Evolutionary conservation across 1,140 invertebrate genomes (phyloP).

Genomic region (Euborellia annulipes): DNA sequence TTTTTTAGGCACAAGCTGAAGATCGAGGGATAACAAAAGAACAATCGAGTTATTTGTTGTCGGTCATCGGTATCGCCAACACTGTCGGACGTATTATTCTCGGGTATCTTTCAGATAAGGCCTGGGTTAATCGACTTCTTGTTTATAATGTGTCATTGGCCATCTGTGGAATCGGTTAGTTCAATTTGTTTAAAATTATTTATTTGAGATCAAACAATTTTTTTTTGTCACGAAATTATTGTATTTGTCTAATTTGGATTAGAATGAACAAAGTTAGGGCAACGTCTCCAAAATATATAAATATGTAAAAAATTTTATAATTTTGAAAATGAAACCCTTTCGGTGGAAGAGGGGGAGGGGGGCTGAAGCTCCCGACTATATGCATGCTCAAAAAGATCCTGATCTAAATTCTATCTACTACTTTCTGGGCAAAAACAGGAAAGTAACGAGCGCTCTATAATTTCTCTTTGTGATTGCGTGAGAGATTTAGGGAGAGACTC

Average conservation of each 20-base stretch:
- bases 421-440: too few relatives aligned
- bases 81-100: slow-evolving; percentile 73
- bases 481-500: too few relatives aligned
- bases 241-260: slow-evolving; percentile 7
- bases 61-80: slow-evolving; percentile 71
- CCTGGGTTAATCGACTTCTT: slow-evolving; percentile 70
- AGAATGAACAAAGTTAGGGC: slow-evolving; percentile 22
- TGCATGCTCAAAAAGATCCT: too few relatives aligned
- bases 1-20: slow-evolving; percentile 39
- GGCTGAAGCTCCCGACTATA: too few relatives aligned
- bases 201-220: slow-evolving; percentile 9
- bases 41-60: slow-evolving; percentile 46
- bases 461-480: too few relatives aligned
- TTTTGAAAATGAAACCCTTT: too few relatives aligned
- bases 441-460: too few relatives aligned
- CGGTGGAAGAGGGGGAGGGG: too few relatives aligned
- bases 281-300: slow-evolving; percentile 23
- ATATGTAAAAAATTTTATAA: too few relatives aligned
- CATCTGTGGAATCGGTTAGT: slow-evolving; percentile 64
- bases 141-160: slow-evolving; percentile 80
- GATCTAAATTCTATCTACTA: too few relatives aligned
- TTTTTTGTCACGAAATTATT: background rate
- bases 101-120: slow-evolving; percentile 72
- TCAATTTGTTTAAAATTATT: too few relatives aligned
- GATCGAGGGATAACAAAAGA: slow-evolving; percentile 36